Evolutionary conservation across 2,113 vertebrate species (phyloP).

Genomic region (Nansenia antarctica): DNA sequence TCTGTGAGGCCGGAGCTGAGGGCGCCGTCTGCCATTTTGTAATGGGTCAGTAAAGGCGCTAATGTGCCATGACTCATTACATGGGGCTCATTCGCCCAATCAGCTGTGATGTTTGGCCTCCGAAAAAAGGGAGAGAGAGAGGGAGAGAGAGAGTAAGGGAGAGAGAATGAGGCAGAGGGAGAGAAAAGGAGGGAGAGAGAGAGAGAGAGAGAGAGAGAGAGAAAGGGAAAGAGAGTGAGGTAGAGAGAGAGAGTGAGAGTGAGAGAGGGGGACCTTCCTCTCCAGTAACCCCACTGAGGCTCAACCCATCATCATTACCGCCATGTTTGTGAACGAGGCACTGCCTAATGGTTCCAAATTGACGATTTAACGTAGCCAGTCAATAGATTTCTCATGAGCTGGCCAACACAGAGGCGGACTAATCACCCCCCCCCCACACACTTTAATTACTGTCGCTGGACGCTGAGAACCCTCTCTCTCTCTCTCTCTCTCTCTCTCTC

Average conservation of each 20-base stretch:
- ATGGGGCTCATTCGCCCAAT: background rate
- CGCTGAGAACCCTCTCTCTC: constrained; percentile 18
- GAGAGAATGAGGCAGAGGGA: background rate
- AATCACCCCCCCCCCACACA: constrained; percentile 34
- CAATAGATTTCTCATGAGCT: constrained; percentile 42
- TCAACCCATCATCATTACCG: constrained; percentile 32
- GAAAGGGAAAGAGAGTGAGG: background rate
- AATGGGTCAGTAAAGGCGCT: background rate
- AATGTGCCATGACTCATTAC: background rate
- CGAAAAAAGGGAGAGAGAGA: background rate
- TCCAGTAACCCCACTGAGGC: background rate
- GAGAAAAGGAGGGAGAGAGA: background rate
- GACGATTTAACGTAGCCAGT: constrained; percentile 31
- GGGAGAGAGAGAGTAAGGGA: background rate
- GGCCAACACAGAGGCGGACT: constrained; percentile 29
- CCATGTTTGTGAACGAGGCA: constrained; percentile 44
- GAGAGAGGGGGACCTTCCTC: background rate
- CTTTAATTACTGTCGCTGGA: constrained; percentile 42
- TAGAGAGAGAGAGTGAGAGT: background rate
- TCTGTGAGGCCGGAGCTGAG: background rate
- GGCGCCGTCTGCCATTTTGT: background rate
- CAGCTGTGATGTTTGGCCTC: constrained; percentile 4
- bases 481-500: background rate
- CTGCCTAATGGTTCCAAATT: constrained; percentile 37
- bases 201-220: background rate